Base-by-base conservation (phyloP, 1,140 invertebrate species). In the Drosophila cardini region DNA sequence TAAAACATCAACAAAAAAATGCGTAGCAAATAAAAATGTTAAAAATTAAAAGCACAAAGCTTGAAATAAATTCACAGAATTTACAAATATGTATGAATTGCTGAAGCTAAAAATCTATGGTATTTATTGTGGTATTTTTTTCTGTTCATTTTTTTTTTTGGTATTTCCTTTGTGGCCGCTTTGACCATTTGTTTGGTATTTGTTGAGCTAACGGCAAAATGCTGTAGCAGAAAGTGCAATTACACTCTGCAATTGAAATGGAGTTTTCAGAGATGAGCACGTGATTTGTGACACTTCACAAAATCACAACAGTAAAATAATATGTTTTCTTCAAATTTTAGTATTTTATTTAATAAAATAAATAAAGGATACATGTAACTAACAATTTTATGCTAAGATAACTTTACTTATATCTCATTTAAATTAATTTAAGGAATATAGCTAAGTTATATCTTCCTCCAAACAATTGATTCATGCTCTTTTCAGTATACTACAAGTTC, bases 71-170 rank as follows among this genome's bases (percentile, higher is more conserved):
- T 53, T n/a, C 36, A 30, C 26, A 62, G 26, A 7, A 65, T 50
- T 64, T 48, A 8, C 8, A 52, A 52, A 69, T 57, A 57, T 32
- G 55, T 50, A 38, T 56, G 38, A 40, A 40, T 40, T 40, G 38
- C 10, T 4, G 11, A 18, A 18, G 13, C 13, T 50, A 8, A 50
- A 56, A 42, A 50, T 69, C 36, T 50, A 42, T 50, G 46, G 65
- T 46, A 50, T 61, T 52, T 40, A 38, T 70, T 70, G 38, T 36
- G 43, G 34, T 7, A 57, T 57, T 50, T 72, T 57, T 13, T 26
- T 26, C 21, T 26, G 21, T 26, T 26, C 2, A 4, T 26, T 26
- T 26, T 26, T 5, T 26, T 26, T 26, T 26, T 26, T 2, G 21
- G n/a, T 40, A 61, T 48, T 36, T 58, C 26, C 56, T 45, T 21